phyloP scores from a whole-genome alignment of 2,113 vertebrate species.

The Calidris pygmaea region DNA sequence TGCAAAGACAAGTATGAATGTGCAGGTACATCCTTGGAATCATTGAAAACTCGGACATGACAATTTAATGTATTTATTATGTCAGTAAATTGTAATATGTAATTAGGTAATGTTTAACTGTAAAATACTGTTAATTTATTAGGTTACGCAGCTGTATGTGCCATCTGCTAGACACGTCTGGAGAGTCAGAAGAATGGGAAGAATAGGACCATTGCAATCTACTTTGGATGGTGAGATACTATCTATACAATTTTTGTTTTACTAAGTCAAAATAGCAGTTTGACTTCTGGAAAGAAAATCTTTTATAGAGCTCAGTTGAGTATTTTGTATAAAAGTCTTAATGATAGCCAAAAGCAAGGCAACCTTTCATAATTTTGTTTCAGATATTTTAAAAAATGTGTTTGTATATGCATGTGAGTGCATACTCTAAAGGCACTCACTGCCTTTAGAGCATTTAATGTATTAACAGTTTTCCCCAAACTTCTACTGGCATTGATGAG shows the following conservation, averaged over 20 bases:
- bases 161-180: constrained; percentile 92
- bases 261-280: not conserved
- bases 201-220: constrained; percentile 94
- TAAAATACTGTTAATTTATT: not conserved
- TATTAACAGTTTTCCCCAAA: not conserved
- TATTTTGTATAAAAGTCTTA: not conserved
- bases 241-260: not conserved
- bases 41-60: not conserved
- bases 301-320: not conserved
- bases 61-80: not conserved
- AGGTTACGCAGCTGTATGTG: constrained; percentile 97
- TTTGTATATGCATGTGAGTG: not conserved
- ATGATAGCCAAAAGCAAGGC: not conserved
- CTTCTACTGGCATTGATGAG: not conserved
- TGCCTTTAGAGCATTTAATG: not conserved
- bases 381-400: not conserved
- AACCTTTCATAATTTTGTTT: not conserved
- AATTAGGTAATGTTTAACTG: not conserved
- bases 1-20: not conserved
- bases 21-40: not conserved
- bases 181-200: constrained; percentile 93
- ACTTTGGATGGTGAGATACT: constrained; percentile 88
- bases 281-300: not conserved
- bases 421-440: not conserved
- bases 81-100: not conserved